Evolutionary conservation across 2,113 vertebrate genomes (phyloP).

Genomic region (Elephas maximus): DNA sequence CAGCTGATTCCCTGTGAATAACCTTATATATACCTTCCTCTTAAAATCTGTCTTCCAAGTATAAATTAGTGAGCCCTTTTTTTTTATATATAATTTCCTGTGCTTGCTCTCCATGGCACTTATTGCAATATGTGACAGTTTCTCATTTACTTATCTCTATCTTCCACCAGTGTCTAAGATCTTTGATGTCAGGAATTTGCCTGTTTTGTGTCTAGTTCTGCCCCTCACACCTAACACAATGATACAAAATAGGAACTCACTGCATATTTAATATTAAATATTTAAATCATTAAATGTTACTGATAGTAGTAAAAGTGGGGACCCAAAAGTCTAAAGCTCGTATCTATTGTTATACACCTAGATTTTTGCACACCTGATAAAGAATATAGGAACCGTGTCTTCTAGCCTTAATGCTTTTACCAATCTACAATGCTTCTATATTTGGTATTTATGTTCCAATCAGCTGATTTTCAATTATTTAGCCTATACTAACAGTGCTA

Average conservation of each 20-base stretch:
- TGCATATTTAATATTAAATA: not conserved
- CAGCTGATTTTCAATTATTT: not conserved
- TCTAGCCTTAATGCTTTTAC: not conserved
- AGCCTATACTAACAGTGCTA: not conserved
- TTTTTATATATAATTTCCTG: not conserved
- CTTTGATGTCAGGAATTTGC: not conserved
- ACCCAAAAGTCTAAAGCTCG: not conserved
- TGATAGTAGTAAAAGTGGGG: not conserved
- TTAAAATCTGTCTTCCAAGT: not conserved
- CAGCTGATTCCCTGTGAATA: not conserved
- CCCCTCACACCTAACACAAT: not conserved
- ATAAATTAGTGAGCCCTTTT: not conserved
- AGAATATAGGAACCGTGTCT: not conserved
- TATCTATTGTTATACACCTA: not conserved
- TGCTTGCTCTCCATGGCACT: not conserved
- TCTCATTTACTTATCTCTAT: not conserved
- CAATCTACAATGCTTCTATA: not conserved
- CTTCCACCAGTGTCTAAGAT: not conserved
- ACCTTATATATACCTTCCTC: not conserved
- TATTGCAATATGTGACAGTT: not conserved
- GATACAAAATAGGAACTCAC: not conserved
- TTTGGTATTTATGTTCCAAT: not conserved
- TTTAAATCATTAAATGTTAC: not conserved
- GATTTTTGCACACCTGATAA: not conserved
- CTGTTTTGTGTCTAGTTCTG: not conserved